A percentile compares a stretch with the other conserved stretches of the same genome.
These are phyloP conservation scores for Latheticus oryzae DNA, from an alignment of 2,888 invertebrate genomes.

Conservation along the genomic window DNA sequence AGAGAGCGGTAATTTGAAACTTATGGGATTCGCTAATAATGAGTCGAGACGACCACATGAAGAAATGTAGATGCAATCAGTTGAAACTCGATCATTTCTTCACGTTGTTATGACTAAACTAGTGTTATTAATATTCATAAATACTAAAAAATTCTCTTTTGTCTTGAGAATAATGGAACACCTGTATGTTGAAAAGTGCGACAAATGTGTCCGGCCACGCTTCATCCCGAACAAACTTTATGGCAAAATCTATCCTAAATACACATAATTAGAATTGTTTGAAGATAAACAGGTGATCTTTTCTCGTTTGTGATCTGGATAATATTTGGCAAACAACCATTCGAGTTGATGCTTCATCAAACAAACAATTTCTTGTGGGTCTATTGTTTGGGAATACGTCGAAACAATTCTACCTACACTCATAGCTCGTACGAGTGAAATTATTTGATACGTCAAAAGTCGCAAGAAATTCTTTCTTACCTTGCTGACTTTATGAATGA, in stretches of 20 bases:
- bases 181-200: slow-evolving; percentile 8
- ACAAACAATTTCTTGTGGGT: slow-evolving; percentile 30
- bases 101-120: too few species aligned
- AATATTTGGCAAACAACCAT: slow-evolving; percentile 34
- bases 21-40: too few species aligned
- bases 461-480: too few species aligned
- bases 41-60: too few species aligned
- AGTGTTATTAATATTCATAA: too few species aligned
- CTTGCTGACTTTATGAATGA: slow-evolving; percentile 52
- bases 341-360: slow-evolving; percentile 25
- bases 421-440: too few species aligned
- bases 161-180: too few species aligned
- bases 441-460: too few species aligned
- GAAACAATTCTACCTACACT: slow-evolving; percentile 5
- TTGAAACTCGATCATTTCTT: too few species aligned
- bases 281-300: slow-evolving; percentile 25
- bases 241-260: slow-evolving; percentile 35
- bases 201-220: slow-evolving; percentile 1
- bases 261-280: slow-evolving; percentile 32
- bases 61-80: too few species aligned
- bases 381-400: slow-evolving; percentile 14
- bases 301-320: slow-evolving; percentile 25
- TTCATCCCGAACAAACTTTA: slow-evolving; percentile 22
- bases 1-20: too few species aligned
- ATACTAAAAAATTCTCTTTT: too few species aligned